Conservation (phyloP, 1,140 invertebrate species). For the Hesperophylax magnus region DNA sequence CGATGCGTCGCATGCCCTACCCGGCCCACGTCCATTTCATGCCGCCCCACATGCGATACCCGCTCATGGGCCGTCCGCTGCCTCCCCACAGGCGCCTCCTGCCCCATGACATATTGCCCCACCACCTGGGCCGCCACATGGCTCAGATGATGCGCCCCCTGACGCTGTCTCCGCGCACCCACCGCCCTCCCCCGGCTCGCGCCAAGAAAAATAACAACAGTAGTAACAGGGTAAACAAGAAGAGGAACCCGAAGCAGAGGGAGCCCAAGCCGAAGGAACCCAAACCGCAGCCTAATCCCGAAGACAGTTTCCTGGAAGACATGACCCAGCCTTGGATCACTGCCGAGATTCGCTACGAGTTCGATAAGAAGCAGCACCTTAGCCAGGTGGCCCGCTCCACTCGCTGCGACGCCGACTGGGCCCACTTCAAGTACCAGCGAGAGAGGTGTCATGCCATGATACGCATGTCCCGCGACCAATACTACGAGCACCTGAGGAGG, state of each 20-base stretch:
- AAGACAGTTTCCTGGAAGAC: constrained; percentile 58
- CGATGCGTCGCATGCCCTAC: not conserved
- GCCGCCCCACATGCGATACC: not conserved
- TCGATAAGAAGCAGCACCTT: constrained; percentile 62
- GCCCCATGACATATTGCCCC: constrained; percentile 36
- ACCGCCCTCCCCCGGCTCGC: not conserved
- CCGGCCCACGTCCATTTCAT: not conserved
- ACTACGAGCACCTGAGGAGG: constrained; percentile 8
- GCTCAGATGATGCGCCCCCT: constrained; percentile 52
- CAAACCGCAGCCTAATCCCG: no score
- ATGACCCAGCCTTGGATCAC: constrained; percentile 63
- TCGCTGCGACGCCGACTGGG: constrained; percentile 62
- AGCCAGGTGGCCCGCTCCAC: constrained; percentile 60
- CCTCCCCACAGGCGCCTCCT: constrained; percentile 50
- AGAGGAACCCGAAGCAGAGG: not conserved
- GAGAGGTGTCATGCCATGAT: constrained; percentile 63
- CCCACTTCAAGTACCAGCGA: constrained; percentile 61
- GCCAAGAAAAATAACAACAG: not conserved
- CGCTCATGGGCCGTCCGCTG: not conserved
- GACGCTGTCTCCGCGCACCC: constrained; percentile 21
- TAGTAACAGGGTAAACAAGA: not conserved
- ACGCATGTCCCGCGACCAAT: constrained; percentile 60
- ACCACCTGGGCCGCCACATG: not conserved
- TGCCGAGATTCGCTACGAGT: constrained; percentile 60
- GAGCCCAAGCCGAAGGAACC: not conserved